Evolutionary conservation across 2,797 vertebrate species (phyloP).

Genomic region (Kryptolebias ocellatus): DNA sequence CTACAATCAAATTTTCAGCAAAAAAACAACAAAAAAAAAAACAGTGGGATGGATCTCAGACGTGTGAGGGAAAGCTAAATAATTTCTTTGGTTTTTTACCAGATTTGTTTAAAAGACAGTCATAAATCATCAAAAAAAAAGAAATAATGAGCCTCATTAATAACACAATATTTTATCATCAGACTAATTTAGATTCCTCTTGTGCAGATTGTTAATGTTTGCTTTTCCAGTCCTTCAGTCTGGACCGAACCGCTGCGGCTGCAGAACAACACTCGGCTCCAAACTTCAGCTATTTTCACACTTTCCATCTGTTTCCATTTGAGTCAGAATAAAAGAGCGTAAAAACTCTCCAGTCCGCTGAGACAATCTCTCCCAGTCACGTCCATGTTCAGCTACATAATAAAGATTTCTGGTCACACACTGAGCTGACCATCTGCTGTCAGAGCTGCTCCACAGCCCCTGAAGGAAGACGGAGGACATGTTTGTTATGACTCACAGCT

Average conservation of each 20-base stretch:
- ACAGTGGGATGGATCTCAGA: no score
- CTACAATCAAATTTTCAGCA: no score
- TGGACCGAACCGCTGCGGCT: not conserved
- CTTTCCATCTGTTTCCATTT: not conserved
- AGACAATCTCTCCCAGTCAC: slow-evolving; percentile 10
- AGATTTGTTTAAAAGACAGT: no score
- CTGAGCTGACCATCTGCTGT: slow-evolving; percentile 37
- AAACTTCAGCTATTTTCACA: not conserved
- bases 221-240: not conserved
- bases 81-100: no score
- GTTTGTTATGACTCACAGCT: slow-evolving; percentile 37
- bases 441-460: slow-evolving; percentile 22
- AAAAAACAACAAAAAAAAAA: no score
- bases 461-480: slow-evolving; percentile 18
- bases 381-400: slow-evolving; percentile 7
- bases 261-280: not conserved
- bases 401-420: slow-evolving; percentile 12
- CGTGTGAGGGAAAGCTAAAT: no score
- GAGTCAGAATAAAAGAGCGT: not conserved
- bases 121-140: no score
- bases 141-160: no score
- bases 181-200: no score
- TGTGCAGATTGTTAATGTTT: no score
- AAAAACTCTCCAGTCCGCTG: not conserved
- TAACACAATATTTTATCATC: no score